Evolutionary conservation across 1,140 invertebrate species (phyloP), one percentile per base, ranked within the genome.

Genomic region (Hylaeus volcanicus): DNA sequence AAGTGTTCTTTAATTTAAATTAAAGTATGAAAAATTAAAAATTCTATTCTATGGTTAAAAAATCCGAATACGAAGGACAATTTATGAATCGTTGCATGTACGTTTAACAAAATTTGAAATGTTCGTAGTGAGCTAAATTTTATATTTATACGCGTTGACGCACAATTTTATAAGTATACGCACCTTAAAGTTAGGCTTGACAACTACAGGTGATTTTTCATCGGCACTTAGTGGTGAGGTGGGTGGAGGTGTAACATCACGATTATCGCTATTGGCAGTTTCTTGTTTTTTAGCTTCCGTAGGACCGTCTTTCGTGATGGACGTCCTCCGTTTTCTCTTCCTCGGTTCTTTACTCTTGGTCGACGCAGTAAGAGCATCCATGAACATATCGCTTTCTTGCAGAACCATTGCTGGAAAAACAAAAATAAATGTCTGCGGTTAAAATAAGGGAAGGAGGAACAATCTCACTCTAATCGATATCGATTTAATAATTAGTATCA

Each of bases 311-410:
- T 95, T 96, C 2, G 95, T 95, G 6, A 94, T 93, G 66, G 95
- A 95, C 2, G 94, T 94, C 86, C 95, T 94, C n/a, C 97, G 94
- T 92, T 97, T 97, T 56, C 96, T 94, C 86, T 97, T 97, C 70
- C 95, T 95, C 1, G 96, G 95, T 84, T 97, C 96, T 93, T 97
- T 96, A 91, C 96, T 95, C 82, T 96, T 95, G 0, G 94, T 95
- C 5, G 95, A 96, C 5, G 96, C 95, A 2, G 95, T 95, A n/a
- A 99, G 91, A 2, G 97, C 97, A 93, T 98, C 97, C 95, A 98
- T 98, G 89, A 99, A 98, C 91, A 97, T 96, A 90, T 97, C 97
- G 89, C 97, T 98, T 90, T 99, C 98, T 92, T 98, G 96, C 48
- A 98, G 92, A 77, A 97, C 93, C 93, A 95, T 94, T 69, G 96